Evolutionary conservation across 2,888 invertebrate species (phyloP).

Genomic region (Mythimna pallens): DNA sequence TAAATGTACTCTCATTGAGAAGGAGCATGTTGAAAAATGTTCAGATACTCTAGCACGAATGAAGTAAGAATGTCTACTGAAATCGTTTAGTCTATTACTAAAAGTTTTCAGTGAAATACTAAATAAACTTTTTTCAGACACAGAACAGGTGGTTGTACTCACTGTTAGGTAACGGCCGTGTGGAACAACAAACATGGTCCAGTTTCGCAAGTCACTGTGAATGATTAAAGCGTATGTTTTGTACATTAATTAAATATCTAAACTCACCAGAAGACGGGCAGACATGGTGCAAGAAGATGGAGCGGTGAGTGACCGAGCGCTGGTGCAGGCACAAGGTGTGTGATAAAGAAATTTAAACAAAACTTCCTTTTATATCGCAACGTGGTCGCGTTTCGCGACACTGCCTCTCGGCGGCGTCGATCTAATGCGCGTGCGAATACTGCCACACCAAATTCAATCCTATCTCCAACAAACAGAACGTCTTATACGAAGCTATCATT

Average conservation of each 20-base stretch:
- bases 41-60: neutral
- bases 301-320: slow-evolving; percentile 80
- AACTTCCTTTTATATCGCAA: slow-evolving; percentile 90
- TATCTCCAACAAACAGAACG: slow-evolving; percentile 65
- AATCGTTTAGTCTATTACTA: neutral
- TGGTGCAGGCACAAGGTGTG: slow-evolving; percentile 81
- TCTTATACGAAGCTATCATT: slow-evolving; percentile 52
- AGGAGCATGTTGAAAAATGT: neutral
- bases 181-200: slow-evolving; percentile 29
- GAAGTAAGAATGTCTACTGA: neutral
- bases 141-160: neutral
- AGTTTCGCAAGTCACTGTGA: slow-evolving; percentile 8
- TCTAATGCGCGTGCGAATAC: slow-evolving; percentile 66
- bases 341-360: slow-evolving; percentile 89
- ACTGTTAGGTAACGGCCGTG: slow-evolving; percentile 20
- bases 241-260: slow-evolving; percentile 36
- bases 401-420: slow-evolving; percentile 81
- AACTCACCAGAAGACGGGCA: slow-evolving; percentile 89
- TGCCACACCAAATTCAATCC: slow-evolving; percentile 65
- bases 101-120: neutral
- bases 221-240: slow-evolving; percentile 31
- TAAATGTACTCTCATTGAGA: slow-evolving; percentile 14
- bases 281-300: slow-evolving; percentile 81
- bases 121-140: slow-evolving; percentile 13
- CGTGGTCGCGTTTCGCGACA: slow-evolving; percentile 90